Evolutionary conservation across 2,113 vertebrate genomes (phyloP).

Genomic region (Megaceryle torquata): DNA sequence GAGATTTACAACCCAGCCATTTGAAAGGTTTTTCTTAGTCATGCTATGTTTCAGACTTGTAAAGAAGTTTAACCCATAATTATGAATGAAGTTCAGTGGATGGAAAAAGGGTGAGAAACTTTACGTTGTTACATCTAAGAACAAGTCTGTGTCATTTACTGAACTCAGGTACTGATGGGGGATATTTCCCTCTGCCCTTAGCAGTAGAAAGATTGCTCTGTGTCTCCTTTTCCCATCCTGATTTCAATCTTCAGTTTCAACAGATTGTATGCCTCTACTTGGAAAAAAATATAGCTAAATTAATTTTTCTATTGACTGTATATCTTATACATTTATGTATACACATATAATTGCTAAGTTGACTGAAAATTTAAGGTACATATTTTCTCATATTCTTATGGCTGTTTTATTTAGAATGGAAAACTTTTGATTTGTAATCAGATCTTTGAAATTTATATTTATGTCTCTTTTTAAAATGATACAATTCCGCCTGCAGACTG

Average conservation of each 20-base stretch:
- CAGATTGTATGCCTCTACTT: not conserved
- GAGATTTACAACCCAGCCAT: not conserved
- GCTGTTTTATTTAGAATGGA: not conserved
- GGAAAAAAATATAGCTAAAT: not conserved
- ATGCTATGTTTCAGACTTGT: not conserved
- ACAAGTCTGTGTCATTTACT: not conserved
- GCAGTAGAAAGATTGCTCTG: not conserved
- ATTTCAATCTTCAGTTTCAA: not conserved
- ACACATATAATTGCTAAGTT: not conserved
- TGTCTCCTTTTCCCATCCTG: not conserved
- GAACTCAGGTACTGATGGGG: not conserved
- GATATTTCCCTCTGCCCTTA: not conserved
- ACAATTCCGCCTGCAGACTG: not conserved
- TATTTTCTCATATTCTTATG: not conserved
- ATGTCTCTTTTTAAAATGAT: not conserved
- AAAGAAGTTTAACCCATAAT: not conserved
- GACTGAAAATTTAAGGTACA: not conserved
- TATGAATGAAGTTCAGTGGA: not conserved
- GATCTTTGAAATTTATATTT: not conserved
- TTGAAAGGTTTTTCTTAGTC: not conserved
- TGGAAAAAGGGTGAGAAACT: not conserved
- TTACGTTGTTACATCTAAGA: not conserved
- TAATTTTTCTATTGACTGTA: not conserved
- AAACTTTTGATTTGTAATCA: not conserved
- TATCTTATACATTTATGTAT: not conserved